Conservation (phyloP, 2,113 vertebrate species). For the Myiozetetes cayanensis region DNA sequence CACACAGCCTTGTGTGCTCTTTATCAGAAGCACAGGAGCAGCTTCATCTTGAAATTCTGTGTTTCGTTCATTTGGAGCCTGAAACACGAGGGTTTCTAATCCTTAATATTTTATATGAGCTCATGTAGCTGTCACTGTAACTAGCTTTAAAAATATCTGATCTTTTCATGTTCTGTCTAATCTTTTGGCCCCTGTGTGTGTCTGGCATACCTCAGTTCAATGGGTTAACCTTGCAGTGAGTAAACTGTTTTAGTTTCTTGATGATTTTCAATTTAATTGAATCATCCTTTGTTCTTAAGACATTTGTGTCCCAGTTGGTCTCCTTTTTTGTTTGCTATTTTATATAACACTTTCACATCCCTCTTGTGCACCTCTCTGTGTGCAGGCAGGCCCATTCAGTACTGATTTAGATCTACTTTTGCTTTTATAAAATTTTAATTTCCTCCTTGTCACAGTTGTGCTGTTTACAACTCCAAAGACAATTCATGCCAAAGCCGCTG, state of each 20-base stretch:
- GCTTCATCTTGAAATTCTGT: neutral
- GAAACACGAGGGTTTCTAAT: neutral
- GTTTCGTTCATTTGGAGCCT: neutral
- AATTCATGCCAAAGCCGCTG: neutral
- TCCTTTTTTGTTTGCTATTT: neutral
- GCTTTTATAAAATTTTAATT: slow-evolving; percentile 55
- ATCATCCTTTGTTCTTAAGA: neutral
- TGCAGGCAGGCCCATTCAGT: neutral
- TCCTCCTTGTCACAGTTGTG: neutral
- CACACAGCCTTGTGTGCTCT: neutral
- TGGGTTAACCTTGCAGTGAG: neutral
- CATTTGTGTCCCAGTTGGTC: neutral
- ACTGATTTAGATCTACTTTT: slow-evolving; percentile 32
- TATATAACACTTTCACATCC: neutral
- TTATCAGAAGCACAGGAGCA: neutral
- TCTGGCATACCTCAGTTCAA: neutral
- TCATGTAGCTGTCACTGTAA: neutral
- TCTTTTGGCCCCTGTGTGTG: neutral
- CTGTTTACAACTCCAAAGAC: slow-evolving; percentile 51
- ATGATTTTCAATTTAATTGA: neutral
- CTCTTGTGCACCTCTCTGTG: neutral
- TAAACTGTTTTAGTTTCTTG: neutral
- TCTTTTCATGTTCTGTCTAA: neutral
- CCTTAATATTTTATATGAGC: neutral
- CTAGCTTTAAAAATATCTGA: neutral